phyloP scores from a whole-genome alignment of 2,113 vertebrate species.

The Ailurus styani region DNA sequence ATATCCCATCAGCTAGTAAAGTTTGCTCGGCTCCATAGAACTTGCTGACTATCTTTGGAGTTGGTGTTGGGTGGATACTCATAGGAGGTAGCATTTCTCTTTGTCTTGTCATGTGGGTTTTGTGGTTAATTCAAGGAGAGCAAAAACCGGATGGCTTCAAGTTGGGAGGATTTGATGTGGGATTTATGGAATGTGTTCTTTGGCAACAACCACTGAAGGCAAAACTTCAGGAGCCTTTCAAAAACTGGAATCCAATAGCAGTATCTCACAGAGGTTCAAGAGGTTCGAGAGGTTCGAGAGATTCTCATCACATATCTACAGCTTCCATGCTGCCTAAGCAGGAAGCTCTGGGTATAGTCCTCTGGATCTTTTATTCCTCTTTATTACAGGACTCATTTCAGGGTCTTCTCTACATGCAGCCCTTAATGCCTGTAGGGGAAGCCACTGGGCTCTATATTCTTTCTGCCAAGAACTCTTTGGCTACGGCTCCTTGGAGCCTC shows the following conservation, averaged over 20 bases:
- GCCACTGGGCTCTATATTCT: neutral
- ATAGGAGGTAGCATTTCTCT: neutral
- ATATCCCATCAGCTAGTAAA: neutral
- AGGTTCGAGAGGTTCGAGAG: neutral
- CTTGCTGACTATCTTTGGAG: neutral
- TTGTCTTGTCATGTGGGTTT: neutral
- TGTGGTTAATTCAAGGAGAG: neutral
- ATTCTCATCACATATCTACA: neutral
- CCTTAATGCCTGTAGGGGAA: neutral
- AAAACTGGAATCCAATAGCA: slow-evolving; percentile 13
- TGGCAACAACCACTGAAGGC: neutral
- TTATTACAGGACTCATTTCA: neutral
- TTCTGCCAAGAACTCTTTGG: neutral
- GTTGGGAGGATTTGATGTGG: neutral
- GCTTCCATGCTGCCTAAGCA: neutral
- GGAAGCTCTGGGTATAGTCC: neutral
- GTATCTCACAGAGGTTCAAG: neutral
- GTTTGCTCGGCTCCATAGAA: neutral
- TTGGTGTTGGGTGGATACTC: neutral
- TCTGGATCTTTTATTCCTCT: neutral
- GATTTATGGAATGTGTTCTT: neutral
- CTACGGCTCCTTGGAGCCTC: neutral
- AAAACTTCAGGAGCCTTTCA: slow-evolving; percentile 17
- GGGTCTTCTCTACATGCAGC: neutral
- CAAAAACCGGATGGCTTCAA: slow-evolving; percentile 9